Conservation (phyloP, 30 jellyfish, hydroid and myxozoan genomes). For the Sanderia malayensis region DNA sequence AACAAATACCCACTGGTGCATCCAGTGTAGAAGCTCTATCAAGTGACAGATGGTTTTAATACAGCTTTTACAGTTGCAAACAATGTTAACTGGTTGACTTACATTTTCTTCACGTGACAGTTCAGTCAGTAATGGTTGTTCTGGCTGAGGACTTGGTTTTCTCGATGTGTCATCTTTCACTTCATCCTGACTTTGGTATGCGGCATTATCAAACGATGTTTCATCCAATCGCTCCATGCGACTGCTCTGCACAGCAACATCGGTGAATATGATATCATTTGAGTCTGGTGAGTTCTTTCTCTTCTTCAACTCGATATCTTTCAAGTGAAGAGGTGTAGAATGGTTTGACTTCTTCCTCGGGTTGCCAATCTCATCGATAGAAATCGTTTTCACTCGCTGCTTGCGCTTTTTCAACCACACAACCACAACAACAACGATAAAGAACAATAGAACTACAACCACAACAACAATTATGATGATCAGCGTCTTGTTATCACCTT, state of each 20-base stretch:
- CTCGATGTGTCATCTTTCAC: neutral
- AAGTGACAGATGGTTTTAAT: too few species aligned
- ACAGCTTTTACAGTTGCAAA: too few species aligned
- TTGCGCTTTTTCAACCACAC: conserved; percentile 34
- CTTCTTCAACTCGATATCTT: neutral
- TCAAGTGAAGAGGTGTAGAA: conserved; percentile 2
- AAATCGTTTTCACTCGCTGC: neutral
- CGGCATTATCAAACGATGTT: conserved; percentile 39
- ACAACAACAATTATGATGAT: conserved; percentile 49
- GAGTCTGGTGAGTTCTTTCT: conserved; percentile 13
- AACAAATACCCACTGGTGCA: too few species aligned
- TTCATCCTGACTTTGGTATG: conserved; percentile 18
- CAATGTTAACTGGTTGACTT: too few species aligned
- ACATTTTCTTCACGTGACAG: conserved; percentile 15
- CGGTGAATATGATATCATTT: conserved; percentile 27
- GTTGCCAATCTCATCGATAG: neutral
- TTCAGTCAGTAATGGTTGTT: conserved; percentile 6
- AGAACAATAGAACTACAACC: conserved; percentile 36
- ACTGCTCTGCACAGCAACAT: neutral
- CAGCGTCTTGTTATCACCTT: conserved; percentile 13
- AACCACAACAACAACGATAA: conserved; percentile 39
- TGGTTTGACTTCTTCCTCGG: neutral
- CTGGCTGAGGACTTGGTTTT: neutral
- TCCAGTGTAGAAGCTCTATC: too few species aligned
- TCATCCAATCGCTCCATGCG: neutral